Conservation (phyloP, 2,888 invertebrate species). For the Agrenia bidenticulata region DNA sequence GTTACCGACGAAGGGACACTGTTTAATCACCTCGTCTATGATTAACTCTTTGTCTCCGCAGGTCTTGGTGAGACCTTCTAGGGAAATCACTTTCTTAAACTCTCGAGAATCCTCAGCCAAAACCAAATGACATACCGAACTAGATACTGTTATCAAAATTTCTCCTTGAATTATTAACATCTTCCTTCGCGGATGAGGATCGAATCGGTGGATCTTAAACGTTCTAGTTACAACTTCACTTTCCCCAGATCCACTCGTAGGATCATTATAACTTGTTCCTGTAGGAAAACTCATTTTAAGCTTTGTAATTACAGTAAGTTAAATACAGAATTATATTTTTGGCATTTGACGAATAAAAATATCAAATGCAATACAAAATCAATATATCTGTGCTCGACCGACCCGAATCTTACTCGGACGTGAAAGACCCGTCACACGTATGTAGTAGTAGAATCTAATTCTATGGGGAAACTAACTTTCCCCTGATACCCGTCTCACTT, state of each 20-base stretch:
- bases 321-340: no score
- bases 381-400: no score
- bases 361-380: no score
- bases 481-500: no score
- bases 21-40: constrained; percentile 80
- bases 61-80: constrained; percentile 75
- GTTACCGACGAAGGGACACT: constrained; percentile 64
- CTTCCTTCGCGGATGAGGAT: constrained; percentile 46
- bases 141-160: constrained; percentile 42
- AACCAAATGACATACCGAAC: constrained; percentile 37
- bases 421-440: no score
- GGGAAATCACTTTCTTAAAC: constrained; percentile 77
- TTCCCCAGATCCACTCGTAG: constrained; percentile 16
- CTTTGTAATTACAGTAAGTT: no score
- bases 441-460: no score
- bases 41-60: constrained; percentile 72
- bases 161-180: constrained; percentile 49
- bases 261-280: no score
- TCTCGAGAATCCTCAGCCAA: constrained; percentile 57
- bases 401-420: no score
- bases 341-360: no score
- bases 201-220: constrained; percentile 47
- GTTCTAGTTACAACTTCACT: constrained; percentile 45
- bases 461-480: no score
- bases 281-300: no score